Evolutionary conservation across 2,797 vertebrate genomes (phyloP), one percentile per base, ranked within the genome.

Genomic region (Ctenosaura bakeri): DNA sequence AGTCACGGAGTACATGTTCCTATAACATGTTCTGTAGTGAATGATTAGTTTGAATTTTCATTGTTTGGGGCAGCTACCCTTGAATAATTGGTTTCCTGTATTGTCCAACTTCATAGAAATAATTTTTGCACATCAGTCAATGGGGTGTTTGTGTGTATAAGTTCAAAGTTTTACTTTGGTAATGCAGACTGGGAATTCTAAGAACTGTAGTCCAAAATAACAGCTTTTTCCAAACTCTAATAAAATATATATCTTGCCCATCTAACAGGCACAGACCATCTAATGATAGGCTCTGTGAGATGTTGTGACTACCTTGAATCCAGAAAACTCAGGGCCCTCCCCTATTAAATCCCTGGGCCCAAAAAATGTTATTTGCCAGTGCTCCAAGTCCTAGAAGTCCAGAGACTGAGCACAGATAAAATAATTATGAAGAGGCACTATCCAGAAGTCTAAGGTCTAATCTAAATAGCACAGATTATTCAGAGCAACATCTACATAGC

Each of bases 1-100:
- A 76, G 90, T 94, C 94, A 95, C 91, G 94, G 93, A 95, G 90
- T 85, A 93, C 93, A 93, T 94, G 84, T 93, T 94, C 89, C 95
- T 66, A 94, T 92, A 92, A 93, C 90, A 94, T 80, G 92, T 93
- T 94, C 90, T 95, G 90, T 90, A 92, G 89, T 88, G 82, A 77
- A 74, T 86, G 62, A 85, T 90, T 93, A 92, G 91, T 50, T 85
- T 59, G 54, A 16, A 77, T 46, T 80, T 80, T 81, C 77, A 56
- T 46, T 81, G 22, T 86, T 74, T 78, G 80, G 74, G 73, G 59
- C 42, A 83, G 32, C 38, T 76, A 42, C 50, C 56, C 18, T 29
- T 64, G 22, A 84, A 62, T 84, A 54, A 88, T 80, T 32, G 6
- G 59, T 69, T 78, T 69, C 82, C 35, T 74, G 66, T 59, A 74